phyloP scores from a whole-genome alignment of 2,888 invertebrate species.

The Silvanus unidentatus region DNA sequence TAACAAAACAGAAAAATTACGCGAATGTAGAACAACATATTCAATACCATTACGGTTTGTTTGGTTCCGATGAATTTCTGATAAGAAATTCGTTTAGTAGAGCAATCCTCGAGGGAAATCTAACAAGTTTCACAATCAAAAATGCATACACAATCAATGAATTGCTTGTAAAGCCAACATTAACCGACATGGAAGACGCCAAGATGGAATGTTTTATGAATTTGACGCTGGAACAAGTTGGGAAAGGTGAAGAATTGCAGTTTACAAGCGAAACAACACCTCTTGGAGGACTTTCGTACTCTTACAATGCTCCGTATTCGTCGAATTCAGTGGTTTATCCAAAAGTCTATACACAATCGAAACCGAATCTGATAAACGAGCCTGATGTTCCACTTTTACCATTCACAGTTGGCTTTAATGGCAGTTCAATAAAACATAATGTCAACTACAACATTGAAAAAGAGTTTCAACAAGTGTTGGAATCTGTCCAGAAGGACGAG shows the following conservation, averaged over 20 bases:
- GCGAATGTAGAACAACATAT: constrained; percentile 54
- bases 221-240: constrained; percentile 43
- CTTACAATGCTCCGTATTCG: constrained; percentile 42
- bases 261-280: constrained; percentile 29
- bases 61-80: constrained; percentile 40
- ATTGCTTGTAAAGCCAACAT: constrained; percentile 53
- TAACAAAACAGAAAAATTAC: constrained; percentile 60
- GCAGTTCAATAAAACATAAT: constrained; percentile 39
- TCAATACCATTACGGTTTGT: constrained; percentile 58
- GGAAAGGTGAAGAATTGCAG: constrained; percentile 42
- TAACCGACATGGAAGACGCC: constrained; percentile 54
- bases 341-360: constrained; percentile 17
- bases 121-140: constrained; percentile 56
- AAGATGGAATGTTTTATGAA: constrained; percentile 49
- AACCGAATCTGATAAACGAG: constrained; percentile 31
- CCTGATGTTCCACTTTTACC: constrained; percentile 46
- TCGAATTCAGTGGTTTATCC: neutral
- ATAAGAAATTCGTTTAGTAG: constrained; percentile 53
- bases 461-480: constrained; percentile 33
- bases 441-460: constrained; percentile 21
- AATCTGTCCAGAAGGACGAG: constrained; percentile 48
- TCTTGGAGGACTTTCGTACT: constrained; percentile 53
- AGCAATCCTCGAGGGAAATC: constrained; percentile 50
- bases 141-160: constrained; percentile 57
- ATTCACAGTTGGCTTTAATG: constrained; percentile 46